Evolutionary conservation across 2,797 vertebrate genomes (phyloP).

Genomic region (Darevskia nairensis): DNA sequence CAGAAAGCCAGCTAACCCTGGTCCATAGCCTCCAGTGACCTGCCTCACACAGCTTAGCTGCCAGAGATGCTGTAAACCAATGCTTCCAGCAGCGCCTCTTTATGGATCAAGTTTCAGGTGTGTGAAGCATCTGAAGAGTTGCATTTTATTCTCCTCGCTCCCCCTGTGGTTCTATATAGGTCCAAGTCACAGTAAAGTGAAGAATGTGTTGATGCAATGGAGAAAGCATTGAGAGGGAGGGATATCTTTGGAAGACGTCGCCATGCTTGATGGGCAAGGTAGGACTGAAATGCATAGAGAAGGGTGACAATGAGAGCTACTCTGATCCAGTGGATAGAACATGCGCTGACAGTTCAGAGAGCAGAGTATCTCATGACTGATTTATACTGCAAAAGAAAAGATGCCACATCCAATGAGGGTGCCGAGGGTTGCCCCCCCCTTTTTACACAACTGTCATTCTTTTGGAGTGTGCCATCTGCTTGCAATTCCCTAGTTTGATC

Average conservation of each 20-base stretch:
- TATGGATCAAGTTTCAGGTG: not conserved
- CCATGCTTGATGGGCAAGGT: not conserved
- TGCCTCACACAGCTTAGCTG: not conserved
- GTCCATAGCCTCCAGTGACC: not conserved
- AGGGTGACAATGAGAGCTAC: not conserved
- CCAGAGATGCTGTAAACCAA: not conserved
- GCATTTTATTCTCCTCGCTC: not conserved
- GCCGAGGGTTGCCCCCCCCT: not conserved
- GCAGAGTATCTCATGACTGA: not conserved
- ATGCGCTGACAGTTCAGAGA: not conserved
- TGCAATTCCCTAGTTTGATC: not conserved
- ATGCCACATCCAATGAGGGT: not conserved
- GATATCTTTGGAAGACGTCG: not conserved
- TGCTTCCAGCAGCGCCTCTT: not conserved
- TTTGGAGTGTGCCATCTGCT: not conserved
- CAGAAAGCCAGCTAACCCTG: not conserved
- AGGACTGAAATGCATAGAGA: not conserved
- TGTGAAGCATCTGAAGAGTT: not conserved
- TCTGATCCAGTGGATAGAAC: not conserved
- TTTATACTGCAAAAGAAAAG: not conserved
- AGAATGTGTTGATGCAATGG: not conserved
- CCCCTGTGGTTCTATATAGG: constrained; percentile 7
- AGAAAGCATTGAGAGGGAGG: not conserved
- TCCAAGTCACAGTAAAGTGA: not conserved
- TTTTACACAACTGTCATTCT: not conserved